Conservation (phyloP, 2,113 vertebrate genomes). For the Thalassarche chlororhynchos region DNA sequence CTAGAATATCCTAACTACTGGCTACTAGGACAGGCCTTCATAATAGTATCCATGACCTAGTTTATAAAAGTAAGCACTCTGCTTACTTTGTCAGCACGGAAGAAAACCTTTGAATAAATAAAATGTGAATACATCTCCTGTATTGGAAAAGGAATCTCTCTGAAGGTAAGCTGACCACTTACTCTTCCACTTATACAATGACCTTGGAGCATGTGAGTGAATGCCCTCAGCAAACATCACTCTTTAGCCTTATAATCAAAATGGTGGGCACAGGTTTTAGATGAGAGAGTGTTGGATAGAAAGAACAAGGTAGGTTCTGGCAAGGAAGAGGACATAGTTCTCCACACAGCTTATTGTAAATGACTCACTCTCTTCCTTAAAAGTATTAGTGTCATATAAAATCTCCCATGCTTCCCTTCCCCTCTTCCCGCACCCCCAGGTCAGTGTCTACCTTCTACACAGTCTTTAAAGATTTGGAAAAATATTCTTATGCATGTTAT, state of each 20-base stretch:
- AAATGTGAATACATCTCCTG: background rate
- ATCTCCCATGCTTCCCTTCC: background rate
- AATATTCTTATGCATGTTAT: background rate
- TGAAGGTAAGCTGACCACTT: background rate
- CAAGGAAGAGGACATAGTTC: background rate
- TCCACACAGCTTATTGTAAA: background rate
- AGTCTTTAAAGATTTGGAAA: background rate
- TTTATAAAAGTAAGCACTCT: background rate
- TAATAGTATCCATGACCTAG: background rate
- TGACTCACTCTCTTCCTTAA: background rate
- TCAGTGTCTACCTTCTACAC: background rate
- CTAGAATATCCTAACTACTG: background rate
- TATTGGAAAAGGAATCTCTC: background rate
- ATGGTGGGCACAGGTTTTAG: background rate
- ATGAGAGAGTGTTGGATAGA: background rate
- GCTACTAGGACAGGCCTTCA: background rate
- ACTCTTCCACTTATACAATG: background rate
- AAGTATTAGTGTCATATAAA: background rate
- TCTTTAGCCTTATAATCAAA: background rate
- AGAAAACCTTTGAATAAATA: background rate
- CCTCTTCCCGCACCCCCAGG: background rate
- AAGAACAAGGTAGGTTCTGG: background rate
- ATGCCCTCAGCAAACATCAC: background rate
- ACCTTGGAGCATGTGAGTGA: background rate
- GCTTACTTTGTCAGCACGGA: background rate